Percentiles rank a stretch among this genome's conserved stretches.
Evolutionary conservation across 2,888 invertebrate genomes (phyloP).

Genomic region (Scaptomyza reducta): DNA sequence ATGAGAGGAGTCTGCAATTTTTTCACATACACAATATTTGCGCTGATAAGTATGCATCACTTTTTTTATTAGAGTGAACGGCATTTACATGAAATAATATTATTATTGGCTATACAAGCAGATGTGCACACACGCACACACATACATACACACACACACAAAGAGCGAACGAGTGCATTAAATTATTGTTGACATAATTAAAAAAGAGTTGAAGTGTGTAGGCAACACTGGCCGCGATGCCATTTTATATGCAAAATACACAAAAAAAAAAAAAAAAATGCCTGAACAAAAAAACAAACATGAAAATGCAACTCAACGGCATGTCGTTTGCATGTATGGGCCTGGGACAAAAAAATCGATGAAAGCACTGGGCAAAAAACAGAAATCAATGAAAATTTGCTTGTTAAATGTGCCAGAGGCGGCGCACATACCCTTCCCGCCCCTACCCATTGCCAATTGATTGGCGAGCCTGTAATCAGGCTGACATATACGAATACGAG

Average conservation of each 20-base stretch:
- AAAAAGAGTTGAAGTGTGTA: conserved; percentile 47
- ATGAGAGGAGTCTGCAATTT: neutral
- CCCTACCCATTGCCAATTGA: conserved; percentile 11
- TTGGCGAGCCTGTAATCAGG: conserved; percentile 60
- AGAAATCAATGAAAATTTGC: conserved; percentile 60
- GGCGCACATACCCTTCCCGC: neutral
- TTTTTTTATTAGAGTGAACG: conserved; percentile 26
- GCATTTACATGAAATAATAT: conserved; percentile 62
- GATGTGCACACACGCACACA: conserved; percentile 15
- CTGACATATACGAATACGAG: conserved; percentile 57
- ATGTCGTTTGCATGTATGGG: conserved; percentile 36
- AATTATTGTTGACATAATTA: conserved; percentile 72
- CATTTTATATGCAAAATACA: conserved; percentile 22
- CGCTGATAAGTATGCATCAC: conserved; percentile 29
- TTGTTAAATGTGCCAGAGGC: conserved; percentile 42
- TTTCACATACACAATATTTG: conserved; percentile 23
- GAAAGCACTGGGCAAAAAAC: neutral
- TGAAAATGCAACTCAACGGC: conserved; percentile 24
- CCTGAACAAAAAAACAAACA: conserved; percentile 4
- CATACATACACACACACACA: conserved; percentile 6
- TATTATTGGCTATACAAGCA: conserved; percentile 54
- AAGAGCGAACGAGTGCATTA: conserved; percentile 58
- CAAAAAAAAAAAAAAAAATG: neutral
- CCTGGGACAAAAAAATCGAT: conserved; percentile 4
- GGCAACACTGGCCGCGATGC: conserved; percentile 22